These are phyloP conservation scores for Pipra filicauda DNA, from an alignment of 2,113 vertebrate genomes.

Conservation along the genomic window DNA sequence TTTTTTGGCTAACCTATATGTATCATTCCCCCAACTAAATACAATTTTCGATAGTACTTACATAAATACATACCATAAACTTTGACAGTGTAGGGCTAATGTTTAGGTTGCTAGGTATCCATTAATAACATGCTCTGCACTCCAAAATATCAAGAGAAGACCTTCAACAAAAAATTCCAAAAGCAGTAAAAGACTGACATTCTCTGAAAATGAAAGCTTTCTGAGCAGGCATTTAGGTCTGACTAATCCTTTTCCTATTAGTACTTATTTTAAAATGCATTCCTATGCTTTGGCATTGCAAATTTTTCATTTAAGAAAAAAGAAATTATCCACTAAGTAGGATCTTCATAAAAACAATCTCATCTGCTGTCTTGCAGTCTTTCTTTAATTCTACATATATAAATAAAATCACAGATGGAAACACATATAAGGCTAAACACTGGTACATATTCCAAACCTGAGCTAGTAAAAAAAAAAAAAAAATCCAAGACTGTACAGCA, in stretches of 20 bases:
- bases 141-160: not conserved
- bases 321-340: no score
- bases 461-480: not conserved
- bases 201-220: not conserved
- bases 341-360: not conserved
- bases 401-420: not conserved
- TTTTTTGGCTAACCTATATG: not conserved
- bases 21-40: not conserved
- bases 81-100: not conserved
- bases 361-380: not conserved
- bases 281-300: not conserved
- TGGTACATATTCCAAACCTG: not conserved
- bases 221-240: not conserved
- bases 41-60: not conserved
- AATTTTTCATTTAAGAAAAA: no score
- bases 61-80: not conserved
- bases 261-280: not conserved
- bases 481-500: not conserved
- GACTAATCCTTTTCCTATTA: not conserved
- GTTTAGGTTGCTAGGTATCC: not conserved
- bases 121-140: not conserved
- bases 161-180: not conserved
- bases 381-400: not conserved
- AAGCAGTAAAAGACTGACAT: not conserved
- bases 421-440: not conserved